Evolutionary conservation across 2,888 invertebrate genomes (phyloP).

Genomic region (Drosophila gaucha): DNA sequence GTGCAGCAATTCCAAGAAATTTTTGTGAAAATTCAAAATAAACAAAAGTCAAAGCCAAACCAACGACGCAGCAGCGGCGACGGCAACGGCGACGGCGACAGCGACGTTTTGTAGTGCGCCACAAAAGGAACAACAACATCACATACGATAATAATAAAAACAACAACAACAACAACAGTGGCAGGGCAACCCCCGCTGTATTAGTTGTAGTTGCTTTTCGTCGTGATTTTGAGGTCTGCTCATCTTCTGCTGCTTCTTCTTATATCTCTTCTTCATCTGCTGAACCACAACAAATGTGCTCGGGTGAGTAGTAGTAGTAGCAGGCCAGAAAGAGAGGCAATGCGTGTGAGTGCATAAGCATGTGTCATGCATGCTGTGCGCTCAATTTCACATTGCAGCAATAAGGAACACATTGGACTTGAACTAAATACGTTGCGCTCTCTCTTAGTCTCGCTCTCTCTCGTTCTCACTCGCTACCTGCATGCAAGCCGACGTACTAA

Average conservation of each 20-base stretch:
- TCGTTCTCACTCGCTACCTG: constrained; percentile 42
- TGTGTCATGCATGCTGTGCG: constrained; percentile 59
- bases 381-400: constrained; percentile 61
- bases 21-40: constrained; percentile 70
- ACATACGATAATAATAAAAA: constrained; percentile 26
- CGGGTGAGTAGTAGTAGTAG: constrained; percentile 54
- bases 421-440: constrained; percentile 52
- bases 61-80: no score
- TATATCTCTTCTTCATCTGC: constrained; percentile 13
- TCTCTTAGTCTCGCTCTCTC: not conserved
- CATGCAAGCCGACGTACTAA: constrained; percentile 40
- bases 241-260: constrained; percentile 29
- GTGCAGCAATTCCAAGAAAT: constrained; percentile 62
- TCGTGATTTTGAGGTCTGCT: constrained; percentile 59
- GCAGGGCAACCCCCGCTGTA: constrained; percentile 59
- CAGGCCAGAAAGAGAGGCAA: constrained; percentile 10
- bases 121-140: constrained; percentile 42
- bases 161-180: constrained; percentile 23
- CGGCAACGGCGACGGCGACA: constrained; percentile 8
- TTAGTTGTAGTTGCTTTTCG: constrained; percentile 43
- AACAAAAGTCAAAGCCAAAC: constrained; percentile 54
- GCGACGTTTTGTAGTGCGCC: constrained; percentile 55
- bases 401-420: constrained; percentile 68
- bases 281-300: constrained; percentile 52
- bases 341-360: constrained; percentile 34